These are phyloP conservation scores for Takifugu rubripes DNA, from an alignment of 2,797 vertebrate species.

Conservation along the genomic window DNA sequence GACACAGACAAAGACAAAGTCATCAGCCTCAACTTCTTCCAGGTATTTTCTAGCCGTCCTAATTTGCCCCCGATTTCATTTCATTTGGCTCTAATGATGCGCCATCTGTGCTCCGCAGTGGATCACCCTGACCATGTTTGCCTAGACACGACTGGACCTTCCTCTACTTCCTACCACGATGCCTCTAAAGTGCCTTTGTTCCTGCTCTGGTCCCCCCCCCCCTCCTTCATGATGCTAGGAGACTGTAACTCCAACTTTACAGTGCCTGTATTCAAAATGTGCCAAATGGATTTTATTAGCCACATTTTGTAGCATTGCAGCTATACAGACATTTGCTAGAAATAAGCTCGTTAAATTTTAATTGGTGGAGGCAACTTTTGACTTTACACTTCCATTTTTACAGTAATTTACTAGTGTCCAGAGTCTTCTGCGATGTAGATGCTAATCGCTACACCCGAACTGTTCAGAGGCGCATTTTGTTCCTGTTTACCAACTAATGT, in stretches of 20 bases:
- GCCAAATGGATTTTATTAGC: conserved; percentile 9
- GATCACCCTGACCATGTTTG: conserved; percentile 92
- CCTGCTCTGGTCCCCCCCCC: conserved; percentile 15
- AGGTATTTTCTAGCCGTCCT: conserved; percentile 68
- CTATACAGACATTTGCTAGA: background rate
- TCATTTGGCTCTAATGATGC: background rate
- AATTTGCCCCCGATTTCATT: background rate
- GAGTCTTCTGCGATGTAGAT: too few species aligned
- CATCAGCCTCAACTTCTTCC: conserved; percentile 80
- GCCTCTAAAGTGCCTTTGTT: conserved; percentile 69
- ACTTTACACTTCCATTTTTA: too few species aligned
- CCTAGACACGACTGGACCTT: conserved; percentile 57
- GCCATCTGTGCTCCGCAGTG: conserved; percentile 70
- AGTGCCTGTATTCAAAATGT: conserved; percentile 32
- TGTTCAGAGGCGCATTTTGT: too few species aligned
- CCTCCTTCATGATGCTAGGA: conserved; percentile 11
- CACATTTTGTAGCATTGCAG: too few species aligned
- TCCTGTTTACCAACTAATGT: too few species aligned
- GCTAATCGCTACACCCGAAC: too few species aligned
- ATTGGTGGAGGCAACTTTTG: background rate
- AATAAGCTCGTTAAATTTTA: background rate
- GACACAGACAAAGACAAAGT: conserved; percentile 82
- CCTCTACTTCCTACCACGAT: conserved; percentile 17
- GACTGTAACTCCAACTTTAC: conserved; percentile 19
- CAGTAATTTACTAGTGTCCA: too few species aligned